Evolutionary conservation across 2,113 vertebrate genomes (phyloP), one percentile per base, ranked within the genome.

Genomic region (Heterotis niloticus): DNA sequence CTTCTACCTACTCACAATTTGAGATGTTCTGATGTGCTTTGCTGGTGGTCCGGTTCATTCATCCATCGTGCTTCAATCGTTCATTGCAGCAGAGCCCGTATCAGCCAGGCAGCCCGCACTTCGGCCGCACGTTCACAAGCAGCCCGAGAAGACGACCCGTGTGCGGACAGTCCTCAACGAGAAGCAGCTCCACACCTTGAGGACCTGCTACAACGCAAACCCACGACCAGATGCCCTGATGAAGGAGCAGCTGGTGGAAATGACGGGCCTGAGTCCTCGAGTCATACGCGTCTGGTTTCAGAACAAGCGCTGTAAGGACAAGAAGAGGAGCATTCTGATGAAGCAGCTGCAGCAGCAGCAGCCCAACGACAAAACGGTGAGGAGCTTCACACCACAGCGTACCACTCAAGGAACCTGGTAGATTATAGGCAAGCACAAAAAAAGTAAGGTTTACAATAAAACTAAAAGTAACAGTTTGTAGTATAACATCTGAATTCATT

Each of bases 251-350:
- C 93, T 99, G 74, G 96, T 99, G 86, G 96, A 99, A 93, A 99
- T 99, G 98, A 99, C 98, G 0, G 94, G 97, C 81, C 95, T 99
- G 66, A 99, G 97, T 77, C 98, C 98, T 44, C 91, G 97, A 10
- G 97, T 99, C 83, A 99, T 99, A 90, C 92, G 98, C 65, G 98
- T 99, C 84, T 99, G 98, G 98, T 99, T 99, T 93, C 98, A 99
- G 89, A 99, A 99, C 91, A 99, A 99, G 88, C 87, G 97, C 5
- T 99, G 98, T 92, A 99, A 99, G 87, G 98, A 99, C 92, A 99
- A 99, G 88, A 99, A 99, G 82, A 90, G 95, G 78, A 97, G 95
- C 86, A 90, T 98, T 64, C 93, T 99, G 86, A 99, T 99, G 94
- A 99, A 99, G 83, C 98, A 99, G 79, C 94, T 99, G 29, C 97